Evolutionary conservation across 2,113 vertebrate genomes (phyloP).

Genomic region (Microtus pennsylvanicus): DNA sequence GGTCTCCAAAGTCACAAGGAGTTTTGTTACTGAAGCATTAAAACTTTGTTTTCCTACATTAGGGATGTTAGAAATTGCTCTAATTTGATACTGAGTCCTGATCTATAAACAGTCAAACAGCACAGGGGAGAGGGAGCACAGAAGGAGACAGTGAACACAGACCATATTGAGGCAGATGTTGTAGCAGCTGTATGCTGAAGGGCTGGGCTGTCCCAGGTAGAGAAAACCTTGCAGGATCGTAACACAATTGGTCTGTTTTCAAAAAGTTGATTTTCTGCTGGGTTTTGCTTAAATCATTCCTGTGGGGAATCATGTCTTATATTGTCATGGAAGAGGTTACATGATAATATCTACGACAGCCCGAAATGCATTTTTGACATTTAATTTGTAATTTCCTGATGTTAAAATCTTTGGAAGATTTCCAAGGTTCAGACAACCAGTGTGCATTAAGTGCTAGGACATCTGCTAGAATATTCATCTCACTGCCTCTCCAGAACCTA

Average conservation of each 20-base stretch:
- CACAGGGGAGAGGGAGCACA: not conserved
- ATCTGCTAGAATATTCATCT: slow-evolving; percentile 40
- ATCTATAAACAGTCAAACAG: not conserved
- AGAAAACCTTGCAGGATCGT: not conserved
- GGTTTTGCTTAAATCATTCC: slow-evolving; percentile 47
- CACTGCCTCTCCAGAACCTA: not conserved
- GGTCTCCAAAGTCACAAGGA: not conserved
- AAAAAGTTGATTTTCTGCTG: slow-evolving; percentile 48
- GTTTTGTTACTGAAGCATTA: not conserved
- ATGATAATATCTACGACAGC: slow-evolving; percentile 57
- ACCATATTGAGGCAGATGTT: not conserved
- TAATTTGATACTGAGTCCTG: not conserved
- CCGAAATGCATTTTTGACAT: slow-evolving; percentile 60
- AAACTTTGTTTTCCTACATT: not conserved
- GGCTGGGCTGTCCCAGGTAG: not conserved
- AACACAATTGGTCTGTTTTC: slow-evolving; percentile 62
- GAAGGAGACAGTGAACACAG: not conserved
- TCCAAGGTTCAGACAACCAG: slow-evolving; percentile 46
- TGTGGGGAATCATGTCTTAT: slow-evolving; percentile 21
- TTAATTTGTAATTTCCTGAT: slow-evolving; percentile 71
- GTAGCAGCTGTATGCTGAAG: slow-evolving; percentile 52
- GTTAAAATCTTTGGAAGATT: slow-evolving; percentile 33
- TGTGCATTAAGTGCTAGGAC: slow-evolving; percentile 22
- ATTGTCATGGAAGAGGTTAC: not conserved
- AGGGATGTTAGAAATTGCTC: not conserved